Base-by-base conservation (phyloP, 2,113 vertebrate species). In the Picathartes gymnocephalus region DNA sequence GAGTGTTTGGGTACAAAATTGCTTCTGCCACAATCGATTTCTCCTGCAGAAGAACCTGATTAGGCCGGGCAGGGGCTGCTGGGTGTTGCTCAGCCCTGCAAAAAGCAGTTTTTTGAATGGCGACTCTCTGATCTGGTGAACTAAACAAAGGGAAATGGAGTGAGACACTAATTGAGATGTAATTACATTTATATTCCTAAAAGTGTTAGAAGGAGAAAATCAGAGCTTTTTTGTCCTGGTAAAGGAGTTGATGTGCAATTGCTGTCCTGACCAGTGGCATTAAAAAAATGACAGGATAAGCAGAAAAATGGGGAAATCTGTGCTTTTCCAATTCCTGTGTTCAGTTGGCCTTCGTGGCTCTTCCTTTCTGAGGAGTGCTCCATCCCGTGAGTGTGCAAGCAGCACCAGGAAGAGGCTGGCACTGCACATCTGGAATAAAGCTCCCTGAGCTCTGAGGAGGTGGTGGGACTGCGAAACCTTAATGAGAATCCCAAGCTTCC, bases 401-500 rank as follows among this genome's bases (percentile, higher is more conserved):
- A 81, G 76, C 80, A 27, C 5, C 37, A 21, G 47, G 71, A 66
- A 16, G 47, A 85, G 61, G 78, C 81, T 90, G 87, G 94, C 86
- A 80, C 40, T 30, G 42, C 42, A 72, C 87, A 92, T 87, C 81
- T 95, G 92, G 92, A 88, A 77, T 78, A 86, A 70, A 28, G 13
- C 79, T 90, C 33, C 66, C 13, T 28, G 21, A 37, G 77, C 87
- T 66, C 88, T 60, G 85, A n/a, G 92, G 81, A 88, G 90, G 68
- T 94, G 85, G 62, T 78, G 76, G 90, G 79, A 22, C 90, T 95
- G 50, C 66, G 53, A 54, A 68, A 66, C 66, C 65, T 40, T 96
- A 74, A 96, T 48, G 85, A 92, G 85, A 94, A 96, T 90, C 92
- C 92, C 56, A 93, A 91, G 30, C 85, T 64, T 44, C 40, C 74